These are phyloP conservation scores for Heliothis peltigera DNA, from an alignment of 2,888 invertebrate genomes.

Conservation along the genomic window DNA sequence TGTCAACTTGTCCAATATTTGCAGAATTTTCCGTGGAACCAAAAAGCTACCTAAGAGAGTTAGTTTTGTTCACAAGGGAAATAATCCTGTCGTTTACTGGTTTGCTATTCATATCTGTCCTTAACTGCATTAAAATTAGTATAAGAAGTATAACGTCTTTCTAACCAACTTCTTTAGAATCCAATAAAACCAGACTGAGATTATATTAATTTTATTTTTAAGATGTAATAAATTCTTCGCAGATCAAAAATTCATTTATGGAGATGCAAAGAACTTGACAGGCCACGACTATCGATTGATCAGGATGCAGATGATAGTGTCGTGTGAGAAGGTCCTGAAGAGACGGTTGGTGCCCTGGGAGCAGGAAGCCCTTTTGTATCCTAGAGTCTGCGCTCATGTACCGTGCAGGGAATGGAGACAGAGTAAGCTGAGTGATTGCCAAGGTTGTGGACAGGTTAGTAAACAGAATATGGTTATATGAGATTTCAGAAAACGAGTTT, in stretches of 20 bases:
- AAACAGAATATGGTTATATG: neutral
- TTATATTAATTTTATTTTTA: no score
- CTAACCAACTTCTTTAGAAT: no score
- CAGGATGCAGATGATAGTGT: slow-evolving; percentile 91
- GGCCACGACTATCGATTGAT: slow-evolving; percentile 91
- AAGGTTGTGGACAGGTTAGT: slow-evolving; percentile 89
- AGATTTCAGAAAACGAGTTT: no score
- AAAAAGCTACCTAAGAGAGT: neutral
- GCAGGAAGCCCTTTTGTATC: slow-evolving; percentile 92
- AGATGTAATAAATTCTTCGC: slow-evolving; percentile 1
- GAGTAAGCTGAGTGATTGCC: slow-evolving; percentile 87
- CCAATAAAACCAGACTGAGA: no score
- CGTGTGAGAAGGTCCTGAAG: slow-evolving; percentile 90
- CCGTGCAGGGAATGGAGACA: slow-evolving; percentile 90
- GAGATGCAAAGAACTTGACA: slow-evolving; percentile 82
- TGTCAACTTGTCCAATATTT: no score
- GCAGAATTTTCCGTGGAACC: neutral
- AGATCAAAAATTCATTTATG: slow-evolving; percentile 90
- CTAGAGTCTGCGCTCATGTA: slow-evolving; percentile 89
- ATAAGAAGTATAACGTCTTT: no score
- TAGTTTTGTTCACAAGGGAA: neutral
- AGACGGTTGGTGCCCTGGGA: slow-evolving; percentile 91
- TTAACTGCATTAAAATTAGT: no score
- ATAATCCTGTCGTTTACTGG: neutral
- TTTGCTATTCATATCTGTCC: neutral